Evolutionary conservation across 1,140 invertebrate species (phyloP), one percentile per base, ranked within the genome.

Genomic region (Drosophila simulans): DNA sequence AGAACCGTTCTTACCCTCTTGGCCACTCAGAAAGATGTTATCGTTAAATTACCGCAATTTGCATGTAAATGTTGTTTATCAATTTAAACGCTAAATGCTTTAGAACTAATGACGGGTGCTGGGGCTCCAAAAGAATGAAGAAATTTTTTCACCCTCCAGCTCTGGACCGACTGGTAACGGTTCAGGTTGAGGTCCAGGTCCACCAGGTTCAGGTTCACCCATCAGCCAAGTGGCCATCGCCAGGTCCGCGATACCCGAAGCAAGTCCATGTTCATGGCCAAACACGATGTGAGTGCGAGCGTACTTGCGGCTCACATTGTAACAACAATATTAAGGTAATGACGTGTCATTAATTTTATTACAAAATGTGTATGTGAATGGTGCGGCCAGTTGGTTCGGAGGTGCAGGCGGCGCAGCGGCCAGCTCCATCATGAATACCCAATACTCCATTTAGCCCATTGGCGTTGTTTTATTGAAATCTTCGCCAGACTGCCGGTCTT

Each of bases 311-410:
- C 84, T 76, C 69, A 84, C 77, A 89, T 80, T 89, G 79, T 89
- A 89, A 90, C 90, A 89, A 91, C 83, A 91, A 91, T 91, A 91
- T 91, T 90, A 91, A 80, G 69, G 77, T 91, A 91, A 91, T 91
- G 90, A 90, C 77, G 83, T 91, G 80, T 90, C 90, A 91, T 91
- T 91, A 91, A 91, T 91, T 91, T 91, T 90, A 91, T 91, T 91
- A 90, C 76, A 91, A 89, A 89, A 84, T 81, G 71, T 80, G 73
- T 75, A 78, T 84, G 69, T 91, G 77, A 56, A 78, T 72, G 57
- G 37, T 52, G 20, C 39, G 59, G 42, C 3, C 31, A 34, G 13
- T 39, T 37, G 22, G 20, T 37, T 40, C 54, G 37, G 17, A 22
- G 35, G 46, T 57, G 22, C 31, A 49, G 54, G 53, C 62, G 62